phyloP scores from a whole-genome alignment of 2,888 invertebrate genomes.

The Abrostola tripartita region DNA sequence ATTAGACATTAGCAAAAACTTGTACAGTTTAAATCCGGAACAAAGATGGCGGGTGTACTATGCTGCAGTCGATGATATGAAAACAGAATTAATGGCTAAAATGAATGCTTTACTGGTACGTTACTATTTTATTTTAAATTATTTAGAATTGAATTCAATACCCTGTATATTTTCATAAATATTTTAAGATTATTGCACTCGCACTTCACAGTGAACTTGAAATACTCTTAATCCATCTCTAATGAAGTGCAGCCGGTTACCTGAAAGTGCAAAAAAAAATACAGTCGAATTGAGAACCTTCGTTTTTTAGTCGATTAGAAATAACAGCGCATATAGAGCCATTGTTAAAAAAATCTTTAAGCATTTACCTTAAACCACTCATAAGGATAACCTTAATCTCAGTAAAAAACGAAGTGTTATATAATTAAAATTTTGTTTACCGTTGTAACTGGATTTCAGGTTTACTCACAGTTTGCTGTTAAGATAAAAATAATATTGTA shows the following conservation, averaged over 20 bases:
- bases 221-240: background rate
- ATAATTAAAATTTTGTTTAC: no score
- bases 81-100: conserved; percentile 65
- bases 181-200: background rate
- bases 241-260: background rate
- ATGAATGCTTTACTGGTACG: conserved; percentile 76
- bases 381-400: no score
- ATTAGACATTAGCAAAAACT: conserved; percentile 55
- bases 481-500: no score
- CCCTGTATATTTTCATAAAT: background rate
- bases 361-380: no score
- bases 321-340: no score
- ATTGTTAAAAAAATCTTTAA: no score
- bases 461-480: background rate
- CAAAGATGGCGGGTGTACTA: conserved; percentile 78
- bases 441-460: no score
- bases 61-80: conserved; percentile 62
- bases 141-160: background rate
- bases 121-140: conserved; percentile 4
- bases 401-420: no score
- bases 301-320: no score
- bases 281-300: no score
- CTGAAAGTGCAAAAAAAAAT: background rate
- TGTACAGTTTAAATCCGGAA: conserved; percentile 65
- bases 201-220: background rate